Evolutionary conservation across 2,888 invertebrate genomes (phyloP), one percentile per base, ranked within the genome.

Genomic region (Nemurella pictetii): DNA sequence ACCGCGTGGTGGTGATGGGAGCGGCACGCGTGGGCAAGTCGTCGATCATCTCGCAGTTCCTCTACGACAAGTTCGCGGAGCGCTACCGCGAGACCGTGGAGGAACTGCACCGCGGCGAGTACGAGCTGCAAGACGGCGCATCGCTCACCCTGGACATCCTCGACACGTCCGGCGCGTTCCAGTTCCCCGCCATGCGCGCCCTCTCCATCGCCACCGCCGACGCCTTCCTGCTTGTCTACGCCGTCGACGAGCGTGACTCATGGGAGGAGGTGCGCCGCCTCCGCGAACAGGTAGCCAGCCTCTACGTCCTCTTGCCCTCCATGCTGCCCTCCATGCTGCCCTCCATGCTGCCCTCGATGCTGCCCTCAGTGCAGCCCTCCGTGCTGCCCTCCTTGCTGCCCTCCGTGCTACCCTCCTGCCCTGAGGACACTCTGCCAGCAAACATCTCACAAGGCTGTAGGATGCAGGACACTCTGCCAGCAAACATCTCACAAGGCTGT

Each of bases 21-120:
- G 88, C 89, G 0, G 92, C 93, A 0, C 90, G 91, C 85, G 93
- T 93, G 81, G 94, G 94, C 25, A 94, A 94, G 88, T 93, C 93
- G 74, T 92, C 92, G 87, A 92, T 94, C 87, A 91, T 94, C 85
- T 91, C 92, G 85, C 91, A 93, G 86, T 94, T 94, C 89, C 90
- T 94, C 29, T 92, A 92, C 88, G 92, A 93, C 87, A 91, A 89
- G 88, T 94, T 92, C 89, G 89, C 90, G 12, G 90, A 91, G 36
- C 91, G 92, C 82, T 94, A 94, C 90, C 91, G 92, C 80, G 92
- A 93, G 87, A 94, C 94, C 0, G 92, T 94, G 3, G 94, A 94
- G 89, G 94, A 94, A 89, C 89, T 94, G 80, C 93, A 93, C 89
- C 92, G 92, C 84, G 89, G 91, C 80, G 91, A 92, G 87, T 92